Conservation (phyloP, 2,113 vertebrate genomes). For the Brachionichthys hirsutus region DNA sequence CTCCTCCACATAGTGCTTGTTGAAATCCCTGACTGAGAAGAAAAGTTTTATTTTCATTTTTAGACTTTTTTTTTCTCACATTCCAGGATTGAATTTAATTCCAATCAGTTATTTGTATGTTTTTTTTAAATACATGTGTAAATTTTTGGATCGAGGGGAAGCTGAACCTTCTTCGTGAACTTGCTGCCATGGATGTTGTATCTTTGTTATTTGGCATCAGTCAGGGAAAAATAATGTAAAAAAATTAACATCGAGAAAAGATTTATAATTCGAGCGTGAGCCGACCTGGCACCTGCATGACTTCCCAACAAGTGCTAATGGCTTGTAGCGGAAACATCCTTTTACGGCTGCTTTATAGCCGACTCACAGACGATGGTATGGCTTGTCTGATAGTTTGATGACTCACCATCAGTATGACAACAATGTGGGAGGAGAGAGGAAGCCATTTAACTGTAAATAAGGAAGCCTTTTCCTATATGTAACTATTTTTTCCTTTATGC, state of each 20-base stretch:
- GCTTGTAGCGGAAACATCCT: not conserved
- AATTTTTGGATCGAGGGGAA: too few species aligned
- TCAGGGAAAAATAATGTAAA: not conserved
- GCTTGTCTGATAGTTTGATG: slow-evolving; percentile 33
- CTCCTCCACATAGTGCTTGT: not conserved
- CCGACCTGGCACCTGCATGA: not conserved
- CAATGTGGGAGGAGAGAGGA: slow-evolving; percentile 28
- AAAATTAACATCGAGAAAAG: too few species aligned
- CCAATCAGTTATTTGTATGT: too few species aligned
- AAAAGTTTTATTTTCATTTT: not conserved
- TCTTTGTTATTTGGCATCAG: not conserved
- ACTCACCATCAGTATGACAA: slow-evolving; percentile 36
- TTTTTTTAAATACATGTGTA: too few species aligned
- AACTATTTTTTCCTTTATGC: not conserved
- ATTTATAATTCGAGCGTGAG: not conserved
- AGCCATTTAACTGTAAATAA: too few species aligned
- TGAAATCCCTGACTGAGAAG: not conserved
- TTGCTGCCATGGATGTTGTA: not conserved
- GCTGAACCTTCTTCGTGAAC: not conserved
- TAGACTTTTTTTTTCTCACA: too few species aligned
- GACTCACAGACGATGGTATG: not conserved
- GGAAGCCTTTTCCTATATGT: too few species aligned
- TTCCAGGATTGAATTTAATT: too few species aligned
- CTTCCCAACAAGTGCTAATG: not conserved
- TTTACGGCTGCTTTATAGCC: too few species aligned